These are phyloP conservation scores for Zhengitettix transpicula DNA, from an alignment of 2,888 invertebrate species.

Conservation along the genomic window DNA sequence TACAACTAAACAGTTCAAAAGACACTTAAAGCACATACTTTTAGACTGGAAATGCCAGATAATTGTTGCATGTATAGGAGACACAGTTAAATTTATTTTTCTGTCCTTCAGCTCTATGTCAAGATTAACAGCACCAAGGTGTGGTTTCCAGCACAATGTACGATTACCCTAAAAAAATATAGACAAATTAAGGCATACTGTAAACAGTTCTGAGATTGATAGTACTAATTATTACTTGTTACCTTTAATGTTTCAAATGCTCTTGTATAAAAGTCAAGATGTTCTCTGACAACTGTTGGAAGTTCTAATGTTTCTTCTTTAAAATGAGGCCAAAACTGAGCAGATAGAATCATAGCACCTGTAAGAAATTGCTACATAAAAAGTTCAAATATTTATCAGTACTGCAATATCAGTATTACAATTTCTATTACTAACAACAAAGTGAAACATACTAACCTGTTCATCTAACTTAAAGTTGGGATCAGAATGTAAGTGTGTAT, in stretches of 20 bases:
- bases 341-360: slow-evolving; percentile 83
- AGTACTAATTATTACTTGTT: background rate
- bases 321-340: slow-evolving; percentile 96
- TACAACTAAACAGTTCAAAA: too few relatives aligned
- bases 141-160: slow-evolving; percentile 85
- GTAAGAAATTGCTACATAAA: slow-evolving; percentile 39
- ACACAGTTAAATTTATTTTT: slow-evolving; percentile 64
- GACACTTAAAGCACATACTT: slow-evolving; percentile 29
- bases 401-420: background rate
- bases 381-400: background rate
- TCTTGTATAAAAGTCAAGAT: slow-evolving; percentile 73
- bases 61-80: slow-evolving; percentile 86
- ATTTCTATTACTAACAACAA: background rate
- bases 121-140: slow-evolving; percentile 78
- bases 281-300: slow-evolving; percentile 60
- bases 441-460: slow-evolving; percentile 13
- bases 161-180: slow-evolving; percentile 50
- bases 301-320: slow-evolving; percentile 85
- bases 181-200: background rate
- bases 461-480: slow-evolving; percentile 26
- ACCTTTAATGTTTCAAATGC: slow-evolving; percentile 67
- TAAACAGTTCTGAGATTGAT: background rate
- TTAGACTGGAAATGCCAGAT: slow-evolving; percentile 85
- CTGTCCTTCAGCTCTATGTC: slow-evolving; percentile 76
- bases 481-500: slow-evolving; percentile 66